Conservation (phyloP, 2,113 vertebrate genomes). For the Gasterosteus nipponicus region DNA sequence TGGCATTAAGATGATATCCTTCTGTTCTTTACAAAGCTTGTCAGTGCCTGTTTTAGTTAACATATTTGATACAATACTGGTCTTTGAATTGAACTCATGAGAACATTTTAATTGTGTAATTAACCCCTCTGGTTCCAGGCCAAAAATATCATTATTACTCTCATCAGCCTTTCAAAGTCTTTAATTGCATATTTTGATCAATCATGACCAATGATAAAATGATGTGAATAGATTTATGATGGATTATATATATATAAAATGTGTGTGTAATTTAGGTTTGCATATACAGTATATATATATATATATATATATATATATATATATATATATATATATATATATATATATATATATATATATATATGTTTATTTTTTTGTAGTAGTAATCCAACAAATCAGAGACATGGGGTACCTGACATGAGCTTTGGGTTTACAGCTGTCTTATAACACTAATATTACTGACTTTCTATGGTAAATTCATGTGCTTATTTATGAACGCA, state of each 20-base stretch:
- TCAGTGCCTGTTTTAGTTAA: neutral
- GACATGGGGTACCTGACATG: neutral
- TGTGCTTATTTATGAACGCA: conserved; percentile 6
- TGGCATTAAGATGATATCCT: neutral
- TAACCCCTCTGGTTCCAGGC: neutral
- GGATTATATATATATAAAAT: neutral
- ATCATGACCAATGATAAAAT: too few species aligned
- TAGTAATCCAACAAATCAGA: neutral
- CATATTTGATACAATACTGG: neutral
- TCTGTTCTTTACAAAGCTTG: neutral
- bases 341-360: neutral
- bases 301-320: too few species aligned
- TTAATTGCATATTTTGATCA: neutral
- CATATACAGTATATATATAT: too few species aligned
- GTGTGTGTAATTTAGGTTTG: neutral
- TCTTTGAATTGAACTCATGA: neutral
- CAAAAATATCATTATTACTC: neutral
- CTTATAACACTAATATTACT: neutral
- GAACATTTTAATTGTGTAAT: neutral
- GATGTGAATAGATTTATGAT: neutral
- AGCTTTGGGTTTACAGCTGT: neutral
- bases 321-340: too few species aligned
- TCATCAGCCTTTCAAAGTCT: neutral
- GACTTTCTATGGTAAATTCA: neutral
- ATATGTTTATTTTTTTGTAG: too few species aligned